Conservation (phyloP, 1,140 invertebrate species). For the Drosophila melanica region DNA sequence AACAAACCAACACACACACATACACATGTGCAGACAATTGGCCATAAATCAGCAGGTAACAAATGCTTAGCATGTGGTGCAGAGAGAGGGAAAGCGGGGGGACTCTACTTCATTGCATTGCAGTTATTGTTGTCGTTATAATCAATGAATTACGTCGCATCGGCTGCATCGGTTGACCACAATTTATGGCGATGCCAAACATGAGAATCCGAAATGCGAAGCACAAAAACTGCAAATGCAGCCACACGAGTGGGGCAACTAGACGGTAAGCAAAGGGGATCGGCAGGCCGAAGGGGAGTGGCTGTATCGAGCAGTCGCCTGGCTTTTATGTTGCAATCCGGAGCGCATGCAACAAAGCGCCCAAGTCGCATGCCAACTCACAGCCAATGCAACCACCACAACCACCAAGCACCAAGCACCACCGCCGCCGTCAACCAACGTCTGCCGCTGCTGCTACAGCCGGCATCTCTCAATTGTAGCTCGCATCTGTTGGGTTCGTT, state of each 20-base stretch:
- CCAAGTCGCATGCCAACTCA: conserved; percentile 49
- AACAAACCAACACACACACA: conserved; percentile 20
- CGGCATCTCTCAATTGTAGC: conserved; percentile 52
- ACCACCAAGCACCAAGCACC: conserved; percentile 21
- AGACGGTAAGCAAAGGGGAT: conserved; percentile 4
- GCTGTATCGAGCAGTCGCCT: conserved; percentile 52
- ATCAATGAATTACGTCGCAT: conserved; percentile 81
- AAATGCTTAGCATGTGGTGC: conserved; percentile 49
- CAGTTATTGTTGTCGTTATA: conserved; percentile 81
- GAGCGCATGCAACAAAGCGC: conserved; percentile 65
- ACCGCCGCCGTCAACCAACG: conserved; percentile 12
- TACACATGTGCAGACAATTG: conserved; percentile 64
- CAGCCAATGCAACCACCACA: conserved; percentile 16
- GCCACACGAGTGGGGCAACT: conserved; percentile 25
- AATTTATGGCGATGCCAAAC: conserved; percentile 78
- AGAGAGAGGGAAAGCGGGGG: neutral
- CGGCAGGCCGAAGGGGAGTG: conserved; percentile 21
- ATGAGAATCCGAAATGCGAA: conserved; percentile 72
- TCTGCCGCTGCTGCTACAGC: conserved; percentile 24
- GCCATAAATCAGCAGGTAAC: conserved; percentile 71
- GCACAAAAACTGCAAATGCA: conserved; percentile 57
- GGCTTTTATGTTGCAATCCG: conserved; percentile 68
- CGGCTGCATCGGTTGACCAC: conserved; percentile 80
- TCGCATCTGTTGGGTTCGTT: conserved; percentile 60
- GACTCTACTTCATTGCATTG: conserved; percentile 25